Evolutionary conservation across 1,140 invertebrate genomes (phyloP).

Genomic region (Copidosoma floridanum): DNA sequence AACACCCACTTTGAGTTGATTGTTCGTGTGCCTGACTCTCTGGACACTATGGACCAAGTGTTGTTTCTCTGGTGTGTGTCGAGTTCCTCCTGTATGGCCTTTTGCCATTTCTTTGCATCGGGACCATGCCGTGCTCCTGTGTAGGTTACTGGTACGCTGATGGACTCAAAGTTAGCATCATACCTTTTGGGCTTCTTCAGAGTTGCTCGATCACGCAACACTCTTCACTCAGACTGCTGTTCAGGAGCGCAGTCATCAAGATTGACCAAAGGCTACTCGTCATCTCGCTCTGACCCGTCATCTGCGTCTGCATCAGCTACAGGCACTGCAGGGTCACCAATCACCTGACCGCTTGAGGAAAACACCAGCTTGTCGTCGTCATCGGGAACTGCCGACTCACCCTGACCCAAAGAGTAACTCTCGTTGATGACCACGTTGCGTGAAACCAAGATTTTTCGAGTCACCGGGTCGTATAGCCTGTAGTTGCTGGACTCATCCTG

Average conservation of each 20-base stretch:
- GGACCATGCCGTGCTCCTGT: conserved; percentile 25
- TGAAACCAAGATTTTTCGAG: background rate
- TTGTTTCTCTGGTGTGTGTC: conserved; percentile 28
- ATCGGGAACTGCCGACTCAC: too few species aligned
- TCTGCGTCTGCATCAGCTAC: background rate
- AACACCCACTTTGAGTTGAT: conserved; percentile 6
- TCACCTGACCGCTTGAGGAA: background rate
- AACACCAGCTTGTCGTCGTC: background rate
- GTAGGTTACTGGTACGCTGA: conserved; percentile 10
- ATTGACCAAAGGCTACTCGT: background rate
- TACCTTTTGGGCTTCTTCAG: background rate
- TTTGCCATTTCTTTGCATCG: conserved; percentile 24
- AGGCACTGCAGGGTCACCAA: background rate
- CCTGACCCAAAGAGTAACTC: too few species aligned
- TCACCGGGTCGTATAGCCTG: background rate
- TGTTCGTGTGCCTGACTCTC: background rate
- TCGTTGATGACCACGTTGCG: background rate
- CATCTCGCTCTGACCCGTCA: background rate
- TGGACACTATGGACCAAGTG: conserved; percentile 10
- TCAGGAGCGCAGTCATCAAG: too few species aligned
- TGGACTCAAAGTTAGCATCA: conserved; percentile 6
- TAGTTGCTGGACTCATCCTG: background rate
- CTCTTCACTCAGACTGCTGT: too few species aligned
- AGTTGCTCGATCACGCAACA: too few species aligned
- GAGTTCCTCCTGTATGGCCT: conserved; percentile 33